Percentiles rank a stretch among this genome's conserved stretches.
These are phyloP conservation scores for Callaeas wilsoni DNA, from an alignment of 2,113 vertebrate genomes.

Conservation along the genomic window DNA sequence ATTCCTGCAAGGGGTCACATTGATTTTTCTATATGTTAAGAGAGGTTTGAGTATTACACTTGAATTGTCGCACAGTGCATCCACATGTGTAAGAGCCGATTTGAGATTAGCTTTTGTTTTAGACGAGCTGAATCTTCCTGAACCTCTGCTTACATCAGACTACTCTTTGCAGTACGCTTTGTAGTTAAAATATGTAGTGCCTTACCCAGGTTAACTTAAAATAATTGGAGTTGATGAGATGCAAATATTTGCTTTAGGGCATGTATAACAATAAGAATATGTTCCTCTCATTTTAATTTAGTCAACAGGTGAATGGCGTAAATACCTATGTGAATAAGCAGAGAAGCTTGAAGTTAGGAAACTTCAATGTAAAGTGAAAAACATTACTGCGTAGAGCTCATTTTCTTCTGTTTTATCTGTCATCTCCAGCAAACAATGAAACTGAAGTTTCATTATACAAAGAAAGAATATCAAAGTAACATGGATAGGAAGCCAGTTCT, in stretches of 20 bases:
- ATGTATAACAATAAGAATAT: neutral
- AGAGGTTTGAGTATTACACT: neutral
- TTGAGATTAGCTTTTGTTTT: neutral
- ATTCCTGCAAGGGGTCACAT: neutral
- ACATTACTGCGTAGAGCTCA: neutral
- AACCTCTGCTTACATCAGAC: neutral
- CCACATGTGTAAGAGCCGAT: neutral
- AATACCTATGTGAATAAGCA: neutral
- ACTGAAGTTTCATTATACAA: neutral
- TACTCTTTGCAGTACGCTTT: neutral
- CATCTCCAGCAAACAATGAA: neutral
- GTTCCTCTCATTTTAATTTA: neutral
- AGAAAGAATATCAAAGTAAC: conserved; percentile 12
- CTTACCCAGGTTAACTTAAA: neutral
- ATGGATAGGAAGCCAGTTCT: neutral
- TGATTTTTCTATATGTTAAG: conserved; percentile 21
- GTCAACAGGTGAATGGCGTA: conserved; percentile 17
- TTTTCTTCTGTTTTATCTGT: conserved; percentile 18
- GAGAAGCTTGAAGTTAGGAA: neutral
- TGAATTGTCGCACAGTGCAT: neutral
- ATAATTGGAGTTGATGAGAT: neutral
- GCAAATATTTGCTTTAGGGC: neutral
- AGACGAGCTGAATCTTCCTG: neutral
- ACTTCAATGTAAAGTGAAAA: neutral
- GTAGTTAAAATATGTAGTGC: neutral